A percentile compares a stretch with the other conserved stretches of the same genome.
Conservation (phyloP, 2,888 invertebrate species). For the Dysmachus trigonus region DNA sequence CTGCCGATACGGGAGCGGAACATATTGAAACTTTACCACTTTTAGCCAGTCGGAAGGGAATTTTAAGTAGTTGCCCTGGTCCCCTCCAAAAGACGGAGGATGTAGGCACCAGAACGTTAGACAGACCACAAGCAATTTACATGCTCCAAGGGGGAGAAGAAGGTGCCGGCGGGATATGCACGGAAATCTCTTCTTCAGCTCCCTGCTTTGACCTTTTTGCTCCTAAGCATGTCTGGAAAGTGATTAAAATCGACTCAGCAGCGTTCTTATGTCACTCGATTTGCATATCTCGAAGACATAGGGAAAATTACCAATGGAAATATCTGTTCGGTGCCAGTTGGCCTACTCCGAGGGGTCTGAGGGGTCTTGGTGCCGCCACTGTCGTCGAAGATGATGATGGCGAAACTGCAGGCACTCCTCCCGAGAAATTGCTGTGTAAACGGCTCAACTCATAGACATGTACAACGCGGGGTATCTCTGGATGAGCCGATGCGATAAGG, state of each 20-base stretch:
- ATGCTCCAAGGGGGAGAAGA: not conserved
- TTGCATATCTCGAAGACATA: constrained; percentile 29
- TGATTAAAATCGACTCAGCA: constrained; percentile 39
- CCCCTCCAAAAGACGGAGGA: not conserved
- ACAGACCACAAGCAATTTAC: not conserved
- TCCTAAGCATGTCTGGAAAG: constrained; percentile 17
- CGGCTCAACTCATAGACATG: not conserved
- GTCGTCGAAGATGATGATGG: not conserved
- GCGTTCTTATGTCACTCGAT: constrained; percentile 11
- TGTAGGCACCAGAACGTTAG: not conserved
- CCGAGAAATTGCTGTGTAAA: not conserved
- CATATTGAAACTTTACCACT: not conserved
- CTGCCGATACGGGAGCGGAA: not conserved
- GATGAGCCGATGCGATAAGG: not conserved
- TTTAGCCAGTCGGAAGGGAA: not conserved
- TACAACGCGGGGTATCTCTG: not conserved
- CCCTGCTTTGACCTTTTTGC: not conserved
- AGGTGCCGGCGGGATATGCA: not conserved
- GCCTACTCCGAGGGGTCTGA: not conserved
- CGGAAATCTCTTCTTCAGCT: not conserved
- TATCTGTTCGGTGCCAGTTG: constrained; percentile 11
- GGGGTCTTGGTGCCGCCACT: not conserved
- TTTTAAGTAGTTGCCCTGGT: not conserved
- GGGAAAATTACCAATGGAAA: constrained; percentile 28
- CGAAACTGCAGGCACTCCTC: not conserved